These are phyloP conservation scores for Panurus biarmicus DNA, from an alignment of 2,113 vertebrate species.

Conservation along the genomic window DNA sequence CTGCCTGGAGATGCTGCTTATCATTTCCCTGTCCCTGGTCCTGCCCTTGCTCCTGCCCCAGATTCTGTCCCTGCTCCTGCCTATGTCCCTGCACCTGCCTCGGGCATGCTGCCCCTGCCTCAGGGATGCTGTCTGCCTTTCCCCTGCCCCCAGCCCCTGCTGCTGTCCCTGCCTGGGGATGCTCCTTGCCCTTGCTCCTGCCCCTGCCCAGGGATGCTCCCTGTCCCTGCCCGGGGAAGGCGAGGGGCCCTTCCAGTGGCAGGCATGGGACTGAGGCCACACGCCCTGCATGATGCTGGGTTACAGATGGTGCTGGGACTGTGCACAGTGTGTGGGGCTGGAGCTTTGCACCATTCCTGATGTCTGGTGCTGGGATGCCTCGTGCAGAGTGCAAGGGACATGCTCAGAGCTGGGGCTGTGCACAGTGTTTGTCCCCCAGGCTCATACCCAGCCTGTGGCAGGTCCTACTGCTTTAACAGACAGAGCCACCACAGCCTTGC, in stretches of 20 bases:
- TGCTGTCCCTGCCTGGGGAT: background rate
- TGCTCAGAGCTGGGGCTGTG: background rate
- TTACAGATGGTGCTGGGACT: background rate
- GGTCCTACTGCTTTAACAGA: background rate
- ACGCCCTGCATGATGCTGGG: no score
- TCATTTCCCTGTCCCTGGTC: no score
- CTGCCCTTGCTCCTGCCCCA: no score
- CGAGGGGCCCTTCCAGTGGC: rapidly evolving
- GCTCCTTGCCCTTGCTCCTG: background rate
- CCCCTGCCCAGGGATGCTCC: background rate
- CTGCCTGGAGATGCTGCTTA: no score
- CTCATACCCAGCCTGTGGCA: background rate
- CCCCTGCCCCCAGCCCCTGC: background rate
- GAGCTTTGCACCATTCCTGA: rapidly evolving
- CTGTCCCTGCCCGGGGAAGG: background rate
- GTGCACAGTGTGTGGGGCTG: background rate
- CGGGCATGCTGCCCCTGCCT: background rate
- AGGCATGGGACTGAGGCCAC: rapidly evolving
- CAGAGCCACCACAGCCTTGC: no score
- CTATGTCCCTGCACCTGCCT: background rate
- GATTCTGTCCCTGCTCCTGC: no score
- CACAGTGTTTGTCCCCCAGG: background rate
- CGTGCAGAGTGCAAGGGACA: rapidly evolving
- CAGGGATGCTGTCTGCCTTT: background rate
- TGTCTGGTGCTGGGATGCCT: background rate